Conservation (phyloP, 2,888 invertebrate genomes). For the Frankliniella fusca region DNA sequence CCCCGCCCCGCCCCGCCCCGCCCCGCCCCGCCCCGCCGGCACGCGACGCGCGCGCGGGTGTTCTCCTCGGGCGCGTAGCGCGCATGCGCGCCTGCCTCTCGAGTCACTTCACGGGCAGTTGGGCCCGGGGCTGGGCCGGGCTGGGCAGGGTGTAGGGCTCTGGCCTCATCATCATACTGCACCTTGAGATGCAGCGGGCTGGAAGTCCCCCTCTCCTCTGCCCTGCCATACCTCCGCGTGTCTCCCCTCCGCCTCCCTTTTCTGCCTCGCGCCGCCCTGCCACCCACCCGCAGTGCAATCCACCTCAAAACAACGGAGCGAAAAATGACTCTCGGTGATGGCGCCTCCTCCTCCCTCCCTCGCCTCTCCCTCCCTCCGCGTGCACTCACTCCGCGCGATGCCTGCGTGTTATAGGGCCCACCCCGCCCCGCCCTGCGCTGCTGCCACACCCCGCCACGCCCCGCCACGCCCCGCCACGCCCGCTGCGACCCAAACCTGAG, state of each 20-base stretch:
- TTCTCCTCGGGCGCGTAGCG: not conserved
- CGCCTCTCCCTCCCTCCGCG: not conserved
- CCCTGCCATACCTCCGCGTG: too few species aligned
- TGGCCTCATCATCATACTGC: not conserved
- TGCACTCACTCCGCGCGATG: not conserved
- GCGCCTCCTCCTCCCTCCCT: not conserved
- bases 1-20: too few species aligned
- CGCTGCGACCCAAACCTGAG: too few species aligned
- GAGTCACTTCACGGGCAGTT: slow-evolving; percentile 6
- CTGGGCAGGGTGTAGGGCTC: too few species aligned
- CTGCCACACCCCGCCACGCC: not conserved
- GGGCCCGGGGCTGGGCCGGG: not conserved
- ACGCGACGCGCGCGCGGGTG: not conserved
- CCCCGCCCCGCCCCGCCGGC: not conserved
- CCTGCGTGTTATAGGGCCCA: not conserved
- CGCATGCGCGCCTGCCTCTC: not conserved
- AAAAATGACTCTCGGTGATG: not conserved
- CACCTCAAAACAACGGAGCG: slow-evolving; percentile 11
- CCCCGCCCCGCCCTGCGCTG: not conserved
- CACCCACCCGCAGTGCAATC: not conserved
- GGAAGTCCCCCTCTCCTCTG: not conserved
- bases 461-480: too few species aligned
- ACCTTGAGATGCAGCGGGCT: not conserved
- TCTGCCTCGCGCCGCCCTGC: not conserved
- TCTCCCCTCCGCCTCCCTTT: not conserved